These are phyloP conservation scores for Papilio aristodemus DNA, from an alignment of 1,140 invertebrate genomes.

Conservation along the genomic window DNA sequence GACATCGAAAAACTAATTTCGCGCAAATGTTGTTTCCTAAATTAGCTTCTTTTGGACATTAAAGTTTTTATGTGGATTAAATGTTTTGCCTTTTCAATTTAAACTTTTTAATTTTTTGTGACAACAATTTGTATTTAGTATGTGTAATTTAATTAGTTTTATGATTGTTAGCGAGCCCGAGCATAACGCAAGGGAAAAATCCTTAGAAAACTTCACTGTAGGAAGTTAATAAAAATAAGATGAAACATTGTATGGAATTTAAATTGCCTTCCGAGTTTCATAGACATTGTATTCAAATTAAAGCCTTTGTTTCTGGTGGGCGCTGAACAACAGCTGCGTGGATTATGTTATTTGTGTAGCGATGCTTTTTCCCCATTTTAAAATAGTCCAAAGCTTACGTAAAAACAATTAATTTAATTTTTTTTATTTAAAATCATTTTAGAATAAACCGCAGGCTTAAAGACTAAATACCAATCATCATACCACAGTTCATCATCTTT, in stretches of 20 bases:
- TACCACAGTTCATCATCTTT: too few species aligned
- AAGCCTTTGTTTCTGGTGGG: slow-evolving; percentile 18
- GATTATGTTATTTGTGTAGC: neutral
- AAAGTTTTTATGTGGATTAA: too few species aligned
- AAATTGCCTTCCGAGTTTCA: slow-evolving; percentile 28
- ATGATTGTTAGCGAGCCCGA: too few species aligned
- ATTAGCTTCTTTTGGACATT: neutral
- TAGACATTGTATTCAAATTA: slow-evolving; percentile 30
- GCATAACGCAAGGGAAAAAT: neutral
- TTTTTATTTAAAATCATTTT: too few species aligned
- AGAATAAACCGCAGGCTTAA: too few species aligned
- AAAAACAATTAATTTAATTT: neutral
- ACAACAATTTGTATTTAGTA: too few species aligned
- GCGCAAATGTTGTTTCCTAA: slow-evolving; percentile 5
- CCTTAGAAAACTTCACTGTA: slow-evolving; percentile 15
- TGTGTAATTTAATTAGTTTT: too few species aligned
- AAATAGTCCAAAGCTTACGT: slow-evolving; percentile 1
- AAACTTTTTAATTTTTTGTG: neutral
- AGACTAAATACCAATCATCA: too few species aligned
- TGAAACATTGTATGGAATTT: slow-evolving; percentile 26
- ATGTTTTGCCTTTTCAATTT: neutral
- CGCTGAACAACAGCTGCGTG: neutral
- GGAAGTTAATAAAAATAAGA: slow-evolving; percentile 18
- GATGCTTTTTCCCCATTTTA: neutral
- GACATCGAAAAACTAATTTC: slow-evolving; percentile 8